A percentile compares a stretch with the other conserved stretches of the same genome.
Evolutionary conservation across 2,113 vertebrate species (phyloP).

Genomic region (Chiloscyllium plagiosum): DNA sequence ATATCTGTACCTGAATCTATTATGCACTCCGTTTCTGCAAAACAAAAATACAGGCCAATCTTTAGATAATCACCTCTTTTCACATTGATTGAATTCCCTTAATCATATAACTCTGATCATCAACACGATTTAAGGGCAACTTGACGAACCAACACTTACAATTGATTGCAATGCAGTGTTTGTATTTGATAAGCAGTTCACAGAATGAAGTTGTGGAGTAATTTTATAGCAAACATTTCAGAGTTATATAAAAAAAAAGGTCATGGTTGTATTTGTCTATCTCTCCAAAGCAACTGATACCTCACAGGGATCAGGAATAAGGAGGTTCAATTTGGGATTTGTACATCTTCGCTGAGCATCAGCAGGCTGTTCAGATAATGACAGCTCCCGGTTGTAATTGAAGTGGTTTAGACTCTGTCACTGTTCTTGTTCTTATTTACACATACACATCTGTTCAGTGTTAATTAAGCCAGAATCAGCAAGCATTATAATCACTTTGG

Average conservation of each 20-base stretch:
- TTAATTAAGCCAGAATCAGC: constrained; percentile 21
- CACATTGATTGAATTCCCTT: constrained; percentile 2
- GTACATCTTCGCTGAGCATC: background rate
- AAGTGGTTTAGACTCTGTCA: background rate
- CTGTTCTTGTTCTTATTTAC: background rate
- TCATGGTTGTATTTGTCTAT: background rate
- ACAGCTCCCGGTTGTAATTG: constrained; percentile 16
- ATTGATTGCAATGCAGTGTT: background rate
- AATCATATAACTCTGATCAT: background rate
- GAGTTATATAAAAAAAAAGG: background rate
- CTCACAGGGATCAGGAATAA: background rate
- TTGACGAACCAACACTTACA: background rate
- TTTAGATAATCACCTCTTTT: background rate
- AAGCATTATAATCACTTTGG: background rate
- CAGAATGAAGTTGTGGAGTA: background rate
- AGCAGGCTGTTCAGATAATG: background rate
- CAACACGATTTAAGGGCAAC: background rate
- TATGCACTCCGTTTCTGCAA: background rate
- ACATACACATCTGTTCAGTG: background rate
- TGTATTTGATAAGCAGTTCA: background rate
- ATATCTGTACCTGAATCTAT: background rate
- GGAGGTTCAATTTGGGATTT: background rate
- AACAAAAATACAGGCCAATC: background rate
- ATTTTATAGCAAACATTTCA: background rate
- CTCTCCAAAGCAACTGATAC: background rate